Base-by-base conservation (phyloP, 2,113 vertebrate species). In the Oplegnathus fasciatus region DNA sequence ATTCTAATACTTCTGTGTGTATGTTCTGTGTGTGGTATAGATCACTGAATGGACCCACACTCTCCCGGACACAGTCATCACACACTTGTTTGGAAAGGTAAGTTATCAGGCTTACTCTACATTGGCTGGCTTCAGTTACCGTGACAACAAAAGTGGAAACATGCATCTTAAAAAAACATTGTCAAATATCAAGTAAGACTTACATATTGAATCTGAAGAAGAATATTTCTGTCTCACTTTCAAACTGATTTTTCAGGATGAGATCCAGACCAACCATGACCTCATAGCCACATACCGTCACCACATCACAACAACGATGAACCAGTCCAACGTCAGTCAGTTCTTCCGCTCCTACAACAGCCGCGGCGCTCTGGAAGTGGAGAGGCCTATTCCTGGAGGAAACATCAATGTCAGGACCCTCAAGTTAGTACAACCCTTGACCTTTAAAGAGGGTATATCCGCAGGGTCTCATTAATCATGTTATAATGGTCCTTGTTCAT, bases 71-170 rank as follows among this genome's bases (percentile, higher is more conserved):
- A 95, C 96, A 94, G 89, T 99, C 72, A 96, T 99, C 86, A 93
- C 97, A 62, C 98, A 99, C 89, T 94, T 99, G 70, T 99, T 99
- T 86, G 97, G 96, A 88, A 98, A 97, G 96, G 98, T 97, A 93
- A 93, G 94, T 55, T 24, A 37, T 44, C 5, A 42, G 22, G 8
- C 37, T 20, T 65, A 18, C 11, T 55, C 34, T n/a, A 2, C 32
- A 0, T 8, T 1, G 22, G 20, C 0, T 69, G 4, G 65, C 18
- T 48, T 67, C 11, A 6, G 3, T 52, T 32, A 65, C 20, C 0
- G 14, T 64, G 0, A 58, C 18, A 86, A 77, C 30, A 71, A 34
- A 70, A 46, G 8, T 14, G 4, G 22, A 67, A 80, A 62, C 1
- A 42, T 24, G 18, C 9, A 42, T 54, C 9, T 32, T 22, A 40